phyloP scores from a whole-genome alignment of 2,797 vertebrate species.

The Anniella stebbinsi region DNA sequence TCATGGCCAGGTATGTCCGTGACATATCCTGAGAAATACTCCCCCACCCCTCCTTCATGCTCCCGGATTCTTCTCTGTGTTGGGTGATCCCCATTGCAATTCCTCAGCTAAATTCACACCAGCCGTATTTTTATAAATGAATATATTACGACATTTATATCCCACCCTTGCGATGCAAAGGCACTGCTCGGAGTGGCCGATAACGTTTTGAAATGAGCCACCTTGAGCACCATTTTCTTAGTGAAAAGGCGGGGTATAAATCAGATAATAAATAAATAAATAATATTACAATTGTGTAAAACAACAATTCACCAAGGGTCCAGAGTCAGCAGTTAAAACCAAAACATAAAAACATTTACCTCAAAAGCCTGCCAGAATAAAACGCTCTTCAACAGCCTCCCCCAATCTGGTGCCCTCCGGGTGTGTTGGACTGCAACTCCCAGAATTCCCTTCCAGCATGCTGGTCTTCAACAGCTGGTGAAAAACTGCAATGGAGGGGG shows the following conservation, averaged over 20 bases:
- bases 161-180: background rate
- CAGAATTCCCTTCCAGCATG: no score
- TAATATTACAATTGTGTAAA: background rate
- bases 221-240: no score
- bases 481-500: background rate
- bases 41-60: no score
- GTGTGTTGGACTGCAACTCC: no score
- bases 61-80: background rate
- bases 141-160: background rate
- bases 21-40: background rate
- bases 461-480: background rate
- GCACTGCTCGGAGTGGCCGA: background rate
- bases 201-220: background rate
- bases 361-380: no score
- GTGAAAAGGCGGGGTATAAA: no score
- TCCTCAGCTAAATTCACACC: background rate
- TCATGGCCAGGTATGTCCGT: slow-evolving; percentile 91
- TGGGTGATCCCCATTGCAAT: background rate
- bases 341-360: background rate
- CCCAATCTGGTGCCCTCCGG: no score
- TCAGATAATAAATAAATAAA: no score
- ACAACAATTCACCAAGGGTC: no score
- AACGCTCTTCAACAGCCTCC: no score
- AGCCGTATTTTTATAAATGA: background rate
- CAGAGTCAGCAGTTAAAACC: background rate